Conservation (phyloP, 2,888 invertebrate species). For the Cantharis lateralis region DNA sequence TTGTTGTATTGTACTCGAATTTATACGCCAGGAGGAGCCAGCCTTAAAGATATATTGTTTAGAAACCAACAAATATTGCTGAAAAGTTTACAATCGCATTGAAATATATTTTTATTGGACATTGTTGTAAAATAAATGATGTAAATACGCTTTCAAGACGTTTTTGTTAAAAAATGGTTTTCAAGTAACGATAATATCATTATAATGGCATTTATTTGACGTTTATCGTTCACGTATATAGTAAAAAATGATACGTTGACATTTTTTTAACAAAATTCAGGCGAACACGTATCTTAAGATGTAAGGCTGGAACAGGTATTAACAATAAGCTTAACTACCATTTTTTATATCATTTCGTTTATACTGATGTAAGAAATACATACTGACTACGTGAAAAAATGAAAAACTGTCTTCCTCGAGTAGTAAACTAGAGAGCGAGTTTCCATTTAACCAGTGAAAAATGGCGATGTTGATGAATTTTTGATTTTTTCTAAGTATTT, state of each 20-base stretch:
- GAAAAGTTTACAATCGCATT: not conserved
- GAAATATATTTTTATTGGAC: constrained; percentile 1
- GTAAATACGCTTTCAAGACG: not conserved
- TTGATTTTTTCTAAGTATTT: not conserved
- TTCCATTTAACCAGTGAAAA: not conserved
- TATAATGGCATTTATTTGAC: not conserved
- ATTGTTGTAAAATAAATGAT: not conserved
- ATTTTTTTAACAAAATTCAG: not conserved
- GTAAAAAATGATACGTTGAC: not conserved
- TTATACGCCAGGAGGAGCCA: constrained; percentile 1
- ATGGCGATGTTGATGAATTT: not conserved
- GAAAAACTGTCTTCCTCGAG: not conserved
- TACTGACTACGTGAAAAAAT: not conserved
- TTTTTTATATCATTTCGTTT: not conserved
- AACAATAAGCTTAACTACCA: not conserved
- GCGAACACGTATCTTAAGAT: not conserved
- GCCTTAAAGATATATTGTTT: constrained; percentile 1
- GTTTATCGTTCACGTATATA: not conserved
- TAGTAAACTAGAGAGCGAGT: not conserved
- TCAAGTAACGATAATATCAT: not conserved
- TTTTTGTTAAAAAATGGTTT: not conserved
- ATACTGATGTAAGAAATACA: not conserved
- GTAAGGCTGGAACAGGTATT: not conserved
- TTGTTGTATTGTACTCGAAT: not conserved
- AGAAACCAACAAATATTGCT: not conserved